Evolutionary conservation across 2,113 vertebrate genomes (phyloP).

Genomic region (Mus musculus): DNA sequence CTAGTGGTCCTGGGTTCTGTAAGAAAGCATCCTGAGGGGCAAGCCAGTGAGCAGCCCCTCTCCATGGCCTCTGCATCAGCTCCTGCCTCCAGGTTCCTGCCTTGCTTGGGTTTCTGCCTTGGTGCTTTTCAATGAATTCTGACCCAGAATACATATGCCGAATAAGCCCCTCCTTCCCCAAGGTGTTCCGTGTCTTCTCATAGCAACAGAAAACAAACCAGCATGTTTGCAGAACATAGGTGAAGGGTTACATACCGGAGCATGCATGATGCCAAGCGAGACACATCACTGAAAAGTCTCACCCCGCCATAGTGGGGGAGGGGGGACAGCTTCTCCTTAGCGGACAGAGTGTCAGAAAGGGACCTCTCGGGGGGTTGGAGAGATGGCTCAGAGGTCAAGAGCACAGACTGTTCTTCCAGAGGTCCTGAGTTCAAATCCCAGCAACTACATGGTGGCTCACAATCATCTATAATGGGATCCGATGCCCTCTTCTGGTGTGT

Average conservation of each 20-base stretch:
- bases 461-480: too few relatives aligned
- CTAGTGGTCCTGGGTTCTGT: background rate
- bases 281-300: background rate
- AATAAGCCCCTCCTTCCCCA: background rate
- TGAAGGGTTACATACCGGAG: background rate
- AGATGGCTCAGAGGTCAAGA: too few relatives aligned
- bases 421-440: too few relatives aligned
- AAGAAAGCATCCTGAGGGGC: background rate
- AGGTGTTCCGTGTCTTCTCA: background rate
- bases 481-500: too few relatives aligned
- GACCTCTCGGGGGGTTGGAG: background rate
- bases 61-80: background rate
- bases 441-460: too few relatives aligned
- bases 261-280: too few relatives aligned
- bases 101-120: background rate
- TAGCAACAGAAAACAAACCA: background rate
- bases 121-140: background rate
- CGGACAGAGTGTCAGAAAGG: background rate
- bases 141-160: background rate
- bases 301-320: background rate
- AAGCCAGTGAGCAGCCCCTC: background rate
- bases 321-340: background rate
- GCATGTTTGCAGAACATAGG: background rate
- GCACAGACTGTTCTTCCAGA: too few relatives aligned
- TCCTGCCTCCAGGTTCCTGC: background rate